Evolutionary conservation across 2,113 vertebrate genomes (phyloP), one percentile per base, ranked within the genome.

Genomic region (Quiscalus mexicanus): DNA sequence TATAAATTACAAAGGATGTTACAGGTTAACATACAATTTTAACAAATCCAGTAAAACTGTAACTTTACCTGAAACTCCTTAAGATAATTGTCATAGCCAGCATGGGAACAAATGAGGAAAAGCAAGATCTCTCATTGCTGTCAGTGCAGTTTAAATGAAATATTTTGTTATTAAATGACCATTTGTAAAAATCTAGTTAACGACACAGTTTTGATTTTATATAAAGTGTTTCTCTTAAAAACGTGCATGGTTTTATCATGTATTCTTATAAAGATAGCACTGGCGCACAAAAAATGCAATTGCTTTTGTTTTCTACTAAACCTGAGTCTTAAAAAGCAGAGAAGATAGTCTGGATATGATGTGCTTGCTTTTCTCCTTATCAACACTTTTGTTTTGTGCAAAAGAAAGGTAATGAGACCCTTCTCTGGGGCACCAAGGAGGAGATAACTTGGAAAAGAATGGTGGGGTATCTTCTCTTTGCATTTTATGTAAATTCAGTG

Each of bases 391-490:
- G 9, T 68, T 91, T 91, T 45, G 11, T 47, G 20, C 50, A 69
- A 94, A 74, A 84, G 4, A 6, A n/a, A 84, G 4, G 15, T 58
- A 80, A 81, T 2, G 10, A 50, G 10, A 35, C 35, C 19, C 10
- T n/a, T 33, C 10, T 71, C 21, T 2, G 6, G 12, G 17, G 49
- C 2, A 15, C 0, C 4, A 56, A 10, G 5, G n/a, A 60, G 6
- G 15, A 85, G 8, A 8, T 16, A 23, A 86, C 11, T 22, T 83
- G 33, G 6, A 60, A 93, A 83, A 60, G 9, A 87, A 6, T 23
- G 39, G 9, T 8, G 11, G 49, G 6, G 2, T 86, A 56, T 78
- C 7, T 64, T 59, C 6, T 50, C 2, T 65, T 78, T 56, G 15
- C 3, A 12, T 41, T 53, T 59, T 79, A 13, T 10, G 0, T 17